phyloP scores from a whole-genome alignment of 2,797 vertebrate species.

The Arrhamphus sclerolepis region DNA sequence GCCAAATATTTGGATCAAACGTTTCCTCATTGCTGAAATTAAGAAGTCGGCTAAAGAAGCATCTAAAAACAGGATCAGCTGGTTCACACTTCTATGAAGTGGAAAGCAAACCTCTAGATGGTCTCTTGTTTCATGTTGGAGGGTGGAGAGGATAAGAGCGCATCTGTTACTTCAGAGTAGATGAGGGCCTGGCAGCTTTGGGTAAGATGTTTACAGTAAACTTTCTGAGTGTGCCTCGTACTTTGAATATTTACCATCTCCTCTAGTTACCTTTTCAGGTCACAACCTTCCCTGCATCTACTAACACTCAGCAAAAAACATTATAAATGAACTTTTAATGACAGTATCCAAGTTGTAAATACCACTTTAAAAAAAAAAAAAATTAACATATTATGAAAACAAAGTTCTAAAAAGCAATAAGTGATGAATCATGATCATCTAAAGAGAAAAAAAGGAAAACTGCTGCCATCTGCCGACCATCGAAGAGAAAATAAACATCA shows the following conservation, averaged over 20 bases:
- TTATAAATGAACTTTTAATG: too few relatives aligned
- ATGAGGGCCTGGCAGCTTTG: slow-evolving; percentile 45
- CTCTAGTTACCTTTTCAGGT: neutral
- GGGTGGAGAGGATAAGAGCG: slow-evolving; percentile 1
- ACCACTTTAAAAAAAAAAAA: too few relatives aligned
- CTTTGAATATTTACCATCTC: slow-evolving; percentile 5
- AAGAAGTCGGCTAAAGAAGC: neutral
- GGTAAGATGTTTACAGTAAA: slow-evolving; percentile 78
- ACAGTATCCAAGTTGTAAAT: too few relatives aligned
- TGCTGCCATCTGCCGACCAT: slow-evolving; percentile 11
- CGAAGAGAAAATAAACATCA: neutral
- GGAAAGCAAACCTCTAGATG: neutral
- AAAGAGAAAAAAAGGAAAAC: neutral
- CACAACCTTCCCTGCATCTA: neutral
- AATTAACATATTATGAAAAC: too few relatives aligned
- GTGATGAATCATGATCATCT: neutral
- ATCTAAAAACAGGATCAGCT: neutral
- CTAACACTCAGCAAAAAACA: too few relatives aligned
- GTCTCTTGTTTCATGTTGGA: slow-evolving; percentile 19
- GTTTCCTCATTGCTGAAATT: slow-evolving; percentile 71
- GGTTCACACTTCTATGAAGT: neutral
- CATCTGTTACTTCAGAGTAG: slow-evolving; percentile 49
- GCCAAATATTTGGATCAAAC: slow-evolving; percentile 76
- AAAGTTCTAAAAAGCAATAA: too few relatives aligned
- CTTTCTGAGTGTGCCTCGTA: slow-evolving; percentile 30